Evolutionary conservation across 2,113 vertebrate species (phyloP), one percentile per base, ranked within the genome.

Genomic region (Tragelaphus strepsiceros): DNA sequence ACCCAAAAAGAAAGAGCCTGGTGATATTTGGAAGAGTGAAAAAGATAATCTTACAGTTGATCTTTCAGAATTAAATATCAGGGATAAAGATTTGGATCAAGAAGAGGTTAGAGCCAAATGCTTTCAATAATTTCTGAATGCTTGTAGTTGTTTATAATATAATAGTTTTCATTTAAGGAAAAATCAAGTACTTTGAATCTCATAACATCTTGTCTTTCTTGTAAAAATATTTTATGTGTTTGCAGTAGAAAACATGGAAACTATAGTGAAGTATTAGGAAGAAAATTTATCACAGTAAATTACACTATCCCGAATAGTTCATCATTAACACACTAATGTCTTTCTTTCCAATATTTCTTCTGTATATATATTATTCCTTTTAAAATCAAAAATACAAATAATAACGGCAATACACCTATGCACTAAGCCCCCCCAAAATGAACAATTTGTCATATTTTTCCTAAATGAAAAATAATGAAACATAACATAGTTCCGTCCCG

Each of bases 61-160:
- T 71, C 97, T 99, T 82, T 98, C 98, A 0, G 95, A 98, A 90
- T 97, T 99, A n/a, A 98, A 58, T 74, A 56, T 98, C 61, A 98
- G 97, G n/a, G 99, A 98, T 0, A 98, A 98, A 93, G 98, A 99
- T 6, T 98, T 99, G 71, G 99, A 99, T 95, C 99, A 98, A 43
- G 99, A 99, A 80, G 99, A 99, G 99, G 99, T 99, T 97, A 98
- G 99, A 96, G 97, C 24, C 58, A 14, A 4, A 4, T 19, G 2
- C 5, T 32, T 95, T 49, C 4, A 11, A 2, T 91, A 74, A 90
- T 95, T 94, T 78, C 35, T 61, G 96, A 96, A 64, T 84, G 35
- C 12, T 74, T 90, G 0, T 89, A 80, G 91, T 92, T 95, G 94
- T 95, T 39, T 97, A 7, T 96, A 84, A 64, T 96, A 30, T 35